phyloP scores from a whole-genome alignment of 2,888 invertebrate species.

The Protophormia terraenovae region DNA sequence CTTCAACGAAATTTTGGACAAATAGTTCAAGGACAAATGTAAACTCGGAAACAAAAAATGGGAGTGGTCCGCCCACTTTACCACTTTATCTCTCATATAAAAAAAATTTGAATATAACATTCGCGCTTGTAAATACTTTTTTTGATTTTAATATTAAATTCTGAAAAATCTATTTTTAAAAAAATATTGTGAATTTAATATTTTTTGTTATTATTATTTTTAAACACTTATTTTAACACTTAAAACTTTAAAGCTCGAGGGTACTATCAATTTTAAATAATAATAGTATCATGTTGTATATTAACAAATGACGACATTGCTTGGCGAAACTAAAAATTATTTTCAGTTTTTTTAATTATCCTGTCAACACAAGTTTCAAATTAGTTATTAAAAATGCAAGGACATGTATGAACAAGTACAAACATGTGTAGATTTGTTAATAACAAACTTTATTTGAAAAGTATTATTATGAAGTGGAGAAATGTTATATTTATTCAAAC shows the following conservation, averaged over 20 bases:
- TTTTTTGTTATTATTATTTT: background rate
- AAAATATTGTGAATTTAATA: background rate
- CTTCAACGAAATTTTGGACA: too few species aligned
- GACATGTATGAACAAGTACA: background rate
- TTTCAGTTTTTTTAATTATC: background rate
- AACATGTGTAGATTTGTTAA: background rate
- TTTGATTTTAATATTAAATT: too few species aligned
- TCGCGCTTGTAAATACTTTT: too few species aligned
- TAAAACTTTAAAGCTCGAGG: background rate
- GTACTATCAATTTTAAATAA: background rate
- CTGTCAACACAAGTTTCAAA: background rate
- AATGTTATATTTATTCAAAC: too few species aligned
- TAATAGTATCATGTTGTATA: background rate
- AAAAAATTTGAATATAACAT: too few species aligned
- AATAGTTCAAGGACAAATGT: too few species aligned
- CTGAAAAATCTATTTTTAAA: background rate
- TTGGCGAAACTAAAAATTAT: background rate
- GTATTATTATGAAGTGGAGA: too few species aligned
- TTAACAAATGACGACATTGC: background rate
- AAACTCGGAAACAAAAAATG: too few species aligned
- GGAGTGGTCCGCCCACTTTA: too few species aligned
- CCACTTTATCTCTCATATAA: too few species aligned
- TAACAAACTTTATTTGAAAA: background rate
- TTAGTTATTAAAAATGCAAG: background rate
- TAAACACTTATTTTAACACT: conserved; percentile 3